These are phyloP conservation scores for Neoitamus cyanurus DNA, from an alignment of 2,888 invertebrate genomes.

Conservation along the genomic window DNA sequence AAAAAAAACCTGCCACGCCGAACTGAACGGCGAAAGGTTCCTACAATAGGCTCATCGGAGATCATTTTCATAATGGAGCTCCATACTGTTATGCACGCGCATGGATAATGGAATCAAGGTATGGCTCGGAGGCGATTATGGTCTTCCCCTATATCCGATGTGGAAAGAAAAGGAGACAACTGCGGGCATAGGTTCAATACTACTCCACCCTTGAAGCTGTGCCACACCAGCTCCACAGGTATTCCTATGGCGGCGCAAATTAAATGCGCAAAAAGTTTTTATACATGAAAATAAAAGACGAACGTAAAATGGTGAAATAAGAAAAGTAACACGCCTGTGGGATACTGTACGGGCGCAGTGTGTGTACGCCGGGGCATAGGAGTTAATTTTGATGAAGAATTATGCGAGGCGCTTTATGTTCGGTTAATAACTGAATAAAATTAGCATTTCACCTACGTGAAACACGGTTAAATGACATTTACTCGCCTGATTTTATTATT, in stretches of 20 bases:
- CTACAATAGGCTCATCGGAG: constrained; percentile 43
- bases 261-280: constrained; percentile 10
- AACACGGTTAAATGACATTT: constrained; percentile 19
- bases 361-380: not conserved
- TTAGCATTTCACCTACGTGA: constrained; percentile 35
- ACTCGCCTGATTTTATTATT: constrained; percentile 9
- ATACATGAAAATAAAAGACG: not conserved
- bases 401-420: constrained; percentile 24
- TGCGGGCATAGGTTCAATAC: not conserved
- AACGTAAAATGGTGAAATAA: not conserved
- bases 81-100: constrained; percentile 39
- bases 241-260: constrained; percentile 24
- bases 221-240: constrained; percentile 6
- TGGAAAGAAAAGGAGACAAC: not conserved
- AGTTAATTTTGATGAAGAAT: constrained; percentile 28
- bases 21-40: constrained; percentile 1
- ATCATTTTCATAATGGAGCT: constrained; percentile 45
- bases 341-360: not conserved
- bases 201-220: not conserved
- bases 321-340: constrained; percentile 3
- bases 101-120: constrained; percentile 23
- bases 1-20: not conserved
- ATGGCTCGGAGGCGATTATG: constrained; percentile 3
- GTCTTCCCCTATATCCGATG: not conserved
- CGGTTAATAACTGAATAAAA: constrained; percentile 34